phyloP scores from a whole-genome alignment of 92 coral and sea anemone species.

The Pocillopora meandrina region DNA sequence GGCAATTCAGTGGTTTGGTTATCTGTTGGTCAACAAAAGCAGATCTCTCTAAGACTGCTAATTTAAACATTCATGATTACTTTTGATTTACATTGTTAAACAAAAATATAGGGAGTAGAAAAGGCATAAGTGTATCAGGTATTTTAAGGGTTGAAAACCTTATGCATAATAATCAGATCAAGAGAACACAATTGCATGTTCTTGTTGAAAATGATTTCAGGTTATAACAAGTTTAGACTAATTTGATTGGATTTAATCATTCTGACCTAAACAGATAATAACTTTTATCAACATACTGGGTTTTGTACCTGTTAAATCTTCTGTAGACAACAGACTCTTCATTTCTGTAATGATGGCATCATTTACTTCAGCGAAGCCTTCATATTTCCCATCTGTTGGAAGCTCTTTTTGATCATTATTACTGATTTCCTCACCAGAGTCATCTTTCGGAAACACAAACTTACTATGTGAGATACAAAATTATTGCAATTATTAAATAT shows the following conservation, averaged over 20 bases:
- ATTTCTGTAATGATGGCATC: conserved; percentile 72
- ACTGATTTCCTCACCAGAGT: conserved; percentile 1
- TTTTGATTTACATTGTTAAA: too few relatives aligned
- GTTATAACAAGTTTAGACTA: too few relatives aligned
- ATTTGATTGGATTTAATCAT: too few relatives aligned
- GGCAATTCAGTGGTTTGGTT: conserved; percentile 50
- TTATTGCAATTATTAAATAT: background rate
- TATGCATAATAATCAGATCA: too few relatives aligned
- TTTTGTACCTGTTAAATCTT: conserved; percentile 55
- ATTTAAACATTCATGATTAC: too few relatives aligned
- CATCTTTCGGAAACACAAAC: conserved; percentile 89
- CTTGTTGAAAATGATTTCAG: too few relatives aligned
- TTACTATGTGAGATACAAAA: conserved; percentile 58
- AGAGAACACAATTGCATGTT: too few relatives aligned
- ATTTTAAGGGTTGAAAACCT: too few relatives aligned
- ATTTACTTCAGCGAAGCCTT: conserved; percentile 86
- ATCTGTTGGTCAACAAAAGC: conserved; percentile 18
- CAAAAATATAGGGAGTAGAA: too few relatives aligned
- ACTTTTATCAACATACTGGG: too few relatives aligned
- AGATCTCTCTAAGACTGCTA: background rate
- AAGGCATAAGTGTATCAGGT: too few relatives aligned
- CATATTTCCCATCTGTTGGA: conserved; percentile 91
- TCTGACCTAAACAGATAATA: too few relatives aligned
- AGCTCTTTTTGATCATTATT: conserved; percentile 37
- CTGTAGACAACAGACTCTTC: conserved; percentile 58